phyloP scores from a whole-genome alignment of 2,797 vertebrate species.

The Okamejei kenojei region DNA sequence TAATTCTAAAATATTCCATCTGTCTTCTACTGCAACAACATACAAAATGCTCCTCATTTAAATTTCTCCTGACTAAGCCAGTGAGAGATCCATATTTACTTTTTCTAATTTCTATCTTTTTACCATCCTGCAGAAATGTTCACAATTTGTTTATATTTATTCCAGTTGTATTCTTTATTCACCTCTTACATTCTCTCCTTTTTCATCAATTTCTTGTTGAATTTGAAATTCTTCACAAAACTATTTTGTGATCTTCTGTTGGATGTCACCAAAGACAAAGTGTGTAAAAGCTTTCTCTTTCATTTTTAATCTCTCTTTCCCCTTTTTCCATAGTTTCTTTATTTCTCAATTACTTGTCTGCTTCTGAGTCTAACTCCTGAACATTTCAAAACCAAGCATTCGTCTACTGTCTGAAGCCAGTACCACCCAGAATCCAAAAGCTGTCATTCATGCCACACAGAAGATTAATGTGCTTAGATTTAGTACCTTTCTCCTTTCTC shows the following conservation, averaged over 20 bases:
- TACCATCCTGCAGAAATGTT: too few species aligned
- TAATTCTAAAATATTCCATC: too few species aligned
- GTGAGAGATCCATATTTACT: too few species aligned
- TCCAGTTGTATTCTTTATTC: too few species aligned
- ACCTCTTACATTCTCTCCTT: too few species aligned
- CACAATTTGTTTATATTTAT: too few species aligned
- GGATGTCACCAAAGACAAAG: not conserved
- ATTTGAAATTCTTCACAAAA: too few species aligned
- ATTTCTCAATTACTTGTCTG: not conserved
- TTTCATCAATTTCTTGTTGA: too few species aligned
- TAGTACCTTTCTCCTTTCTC: not conserved
- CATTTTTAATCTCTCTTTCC: not conserved
- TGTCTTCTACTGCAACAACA: too few species aligned
- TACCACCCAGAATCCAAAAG: not conserved
- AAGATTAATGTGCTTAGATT: conserved; percentile 3
- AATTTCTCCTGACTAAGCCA: too few species aligned
- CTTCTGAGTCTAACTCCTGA: not conserved
- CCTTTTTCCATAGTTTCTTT: not conserved
- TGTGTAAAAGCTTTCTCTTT: not conserved
- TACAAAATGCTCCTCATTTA: too few species aligned
- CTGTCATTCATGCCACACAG: not conserved
- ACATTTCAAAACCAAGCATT: not conserved
- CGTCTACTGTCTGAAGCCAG: not conserved
- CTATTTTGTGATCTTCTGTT: not conserved
- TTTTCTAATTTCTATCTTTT: too few species aligned